Evolutionary conservation across 2,888 invertebrate species (phyloP), one percentile per base, ranked within the genome.

Genomic region (Lithophane ornitopus): DNA sequence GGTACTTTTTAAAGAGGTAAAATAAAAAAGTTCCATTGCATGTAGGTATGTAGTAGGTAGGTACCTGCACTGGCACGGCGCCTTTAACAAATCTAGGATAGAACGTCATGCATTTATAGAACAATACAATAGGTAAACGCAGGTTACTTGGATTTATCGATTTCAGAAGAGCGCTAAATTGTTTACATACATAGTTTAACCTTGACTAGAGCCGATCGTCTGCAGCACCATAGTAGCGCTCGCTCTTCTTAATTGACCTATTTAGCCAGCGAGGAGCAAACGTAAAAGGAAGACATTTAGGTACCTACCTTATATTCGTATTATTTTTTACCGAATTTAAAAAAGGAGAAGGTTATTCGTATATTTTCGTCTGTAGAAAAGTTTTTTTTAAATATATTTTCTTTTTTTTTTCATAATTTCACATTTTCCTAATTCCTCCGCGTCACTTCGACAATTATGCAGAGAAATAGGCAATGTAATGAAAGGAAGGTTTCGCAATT

Each of bases 191-290:
- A 63, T 12, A 28, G 44, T 16, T 54, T 62, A 26, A 56, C 39
- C 49, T 70, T 61, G 34, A 28, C 44, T 28, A 9, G n/a, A 67
- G 66, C 19, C 56, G 49, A 22, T 22, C 19, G 41, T 34, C 39
- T 49, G 41, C 6, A 69, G 81, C 80, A 59, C 56, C 74, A 69
- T 19, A 73, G 54, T 73, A 70, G 39, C n/a, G 28, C 68, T 19
- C 67, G 28, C 68, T 19, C 67, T 41, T 56, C 52, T 28, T 54
- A 65, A 83, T 65, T 81, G 81, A 79, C 81, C 80, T 62, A 82
- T 58, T 81, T 79, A 78, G 26, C 14, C 68, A 73, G 28, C 68
- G 72, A 73, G 28, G 73, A 68, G 65, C 68, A 69, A 82, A 82
- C 7, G 54, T 14, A 34, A 76, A 66, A 59, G 44, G 41, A 65